Base-by-base conservation (phyloP, 2,797 vertebrate species). In the Rhynchonycteris naso region DNA sequence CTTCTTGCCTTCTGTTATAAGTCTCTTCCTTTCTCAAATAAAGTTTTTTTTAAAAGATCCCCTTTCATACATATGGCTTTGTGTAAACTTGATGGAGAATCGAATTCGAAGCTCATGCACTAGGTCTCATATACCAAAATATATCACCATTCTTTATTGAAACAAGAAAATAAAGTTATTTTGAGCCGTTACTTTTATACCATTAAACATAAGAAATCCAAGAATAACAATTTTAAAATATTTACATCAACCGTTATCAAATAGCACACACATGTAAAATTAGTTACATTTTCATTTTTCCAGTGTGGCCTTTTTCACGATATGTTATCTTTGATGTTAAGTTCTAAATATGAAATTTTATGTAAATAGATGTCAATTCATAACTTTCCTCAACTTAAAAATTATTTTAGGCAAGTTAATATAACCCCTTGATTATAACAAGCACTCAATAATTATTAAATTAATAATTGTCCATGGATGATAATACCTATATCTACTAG, bases 1-100 rank as follows among this genome's bases (percentile, higher is more conserved):
- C 98, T 98, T 99, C 99, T 99, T 99, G 98, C 99, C 99, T 99
- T 99, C 99, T 99, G 99, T 99, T 99, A 99, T 98, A 99, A 99
- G 98, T 98, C 98, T 98, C 97, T 98, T 98, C 98, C 98, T 99
- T 99, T 98, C 98, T 98, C 98, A 98, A 99, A 99, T 99, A 99
- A 99, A 99, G 98, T 98, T 99, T 99, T 99, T 99, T 99, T 98
- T 98, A 98, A 98, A 98, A 98, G 97, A 98, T 98, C 98, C 97
- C 98, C 97, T 98, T 98, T 98, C 97, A 98, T 97, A 98, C 98
- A 98, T 97, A 98, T 98, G 98, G 98, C 98, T 98, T 98, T 98
- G 98, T 98, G 98, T 98, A 98, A 98, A 98, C 94, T 98, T 97
- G 95, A 95, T 98, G 98, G 96, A 87, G 97, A 98, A 93, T 96